These are phyloP conservation scores for Lochmaea capreae DNA, from an alignment of 2,888 invertebrate species.

Conservation along the genomic window DNA sequence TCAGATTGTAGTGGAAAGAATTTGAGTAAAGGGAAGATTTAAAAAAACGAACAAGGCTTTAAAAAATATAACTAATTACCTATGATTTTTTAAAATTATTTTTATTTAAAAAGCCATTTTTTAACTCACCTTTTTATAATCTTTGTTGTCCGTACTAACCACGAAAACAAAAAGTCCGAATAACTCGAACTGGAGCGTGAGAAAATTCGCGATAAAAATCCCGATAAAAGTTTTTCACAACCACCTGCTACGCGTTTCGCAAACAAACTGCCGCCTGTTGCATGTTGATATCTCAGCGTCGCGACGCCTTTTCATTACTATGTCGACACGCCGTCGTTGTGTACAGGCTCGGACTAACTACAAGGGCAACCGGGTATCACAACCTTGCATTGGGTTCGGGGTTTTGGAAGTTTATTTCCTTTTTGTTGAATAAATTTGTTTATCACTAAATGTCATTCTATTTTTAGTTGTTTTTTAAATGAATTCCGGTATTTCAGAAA, in stretches of 20 bases:
- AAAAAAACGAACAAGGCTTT: too few relatives aligned
- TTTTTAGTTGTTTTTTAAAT: background rate
- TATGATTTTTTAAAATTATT: too few relatives aligned
- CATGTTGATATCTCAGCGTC: conserved; percentile 54
- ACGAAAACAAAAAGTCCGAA: background rate
- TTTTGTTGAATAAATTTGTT: conserved; percentile 2
- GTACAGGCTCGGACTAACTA: conserved; percentile 18
- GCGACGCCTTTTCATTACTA: conserved; percentile 42
- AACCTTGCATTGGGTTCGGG: conserved; percentile 1
- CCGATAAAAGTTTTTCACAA: conserved; percentile 12
- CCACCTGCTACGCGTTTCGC: conserved; percentile 33
- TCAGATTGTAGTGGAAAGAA: too few relatives aligned
- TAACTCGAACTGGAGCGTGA: background rate
- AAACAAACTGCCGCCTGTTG: conserved; percentile 55
- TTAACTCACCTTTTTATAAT: background rate
- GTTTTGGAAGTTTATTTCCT: background rate
- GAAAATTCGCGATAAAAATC: background rate
- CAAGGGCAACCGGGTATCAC: conserved; percentile 22
- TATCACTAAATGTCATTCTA: background rate
- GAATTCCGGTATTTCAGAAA: too few relatives aligned
- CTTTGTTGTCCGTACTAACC: background rate
- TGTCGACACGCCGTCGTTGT: conserved; percentile 43
- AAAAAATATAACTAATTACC: too few relatives aligned
- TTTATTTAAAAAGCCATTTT: too few relatives aligned
- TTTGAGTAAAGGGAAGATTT: too few relatives aligned